Base-by-base conservation (phyloP, 2,888 invertebrate genomes). In the Volucella inflata region DNA sequence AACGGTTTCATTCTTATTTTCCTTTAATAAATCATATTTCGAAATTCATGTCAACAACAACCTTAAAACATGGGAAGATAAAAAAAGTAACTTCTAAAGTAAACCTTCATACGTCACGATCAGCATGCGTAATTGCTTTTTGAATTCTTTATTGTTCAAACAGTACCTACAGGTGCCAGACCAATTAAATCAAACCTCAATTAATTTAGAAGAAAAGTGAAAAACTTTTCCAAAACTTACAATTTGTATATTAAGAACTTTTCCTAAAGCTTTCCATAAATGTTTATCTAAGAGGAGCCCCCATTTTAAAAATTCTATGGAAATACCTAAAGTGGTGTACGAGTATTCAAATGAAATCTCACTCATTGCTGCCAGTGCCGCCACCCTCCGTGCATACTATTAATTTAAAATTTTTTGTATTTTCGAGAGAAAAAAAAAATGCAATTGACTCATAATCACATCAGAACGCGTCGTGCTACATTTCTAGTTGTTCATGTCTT, bases 361-460 rank as follows among this genome's bases (percentile, higher is more conserved):
- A 46, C 55, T 70, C 44, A 42, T 55, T 30, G 30, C 30, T 30
- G 30, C 30, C 6, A 30, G 30, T 30, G 30, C 30, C 30, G 60
- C 50, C 62, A 57, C 62, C 74, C 59, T 59, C 68, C 51, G 14
- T 78, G 83, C 72, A 74, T 38, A 55, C 42, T 59, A 48, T 71
- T 36, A 38, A 71, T 71, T 76, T 44, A 42, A 46, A 59, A 57
- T 68, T 59, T 70, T 70, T 17, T 64, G 21, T 40, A 42, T 30
- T 36, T 75, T 75, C 59, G 40, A 30, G 30, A 30, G 30, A 30
- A 21, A 2, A 21, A 68, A 78, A 79, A 75, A 40, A 57, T 67
- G 55, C 75, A 84, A 75, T 84, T 80, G 84, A 84, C 80, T 76
- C 75, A 76, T 76, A 79, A 65, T 71, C 67, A 72, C 67, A 64